These are phyloP conservation scores for Gambusia holbrooki DNA, from an alignment of 2,113 vertebrate species.

Conservation along the genomic window DNA sequence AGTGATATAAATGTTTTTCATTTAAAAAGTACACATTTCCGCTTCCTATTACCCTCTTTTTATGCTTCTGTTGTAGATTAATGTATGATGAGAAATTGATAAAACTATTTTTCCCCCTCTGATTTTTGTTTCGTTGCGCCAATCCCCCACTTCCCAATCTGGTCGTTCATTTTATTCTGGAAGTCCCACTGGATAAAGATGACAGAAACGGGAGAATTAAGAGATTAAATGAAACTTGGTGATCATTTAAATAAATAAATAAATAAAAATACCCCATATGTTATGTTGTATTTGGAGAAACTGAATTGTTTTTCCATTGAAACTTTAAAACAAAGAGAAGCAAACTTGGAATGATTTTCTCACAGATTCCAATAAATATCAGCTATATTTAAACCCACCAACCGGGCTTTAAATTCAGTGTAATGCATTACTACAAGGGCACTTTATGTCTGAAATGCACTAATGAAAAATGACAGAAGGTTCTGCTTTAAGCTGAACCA, in stretches of 20 bases:
- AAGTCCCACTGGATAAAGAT: neutral
- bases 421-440: too few relatives aligned
- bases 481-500: neutral
- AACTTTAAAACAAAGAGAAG: neutral
- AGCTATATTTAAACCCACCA: neutral
- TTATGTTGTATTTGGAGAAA: neutral
- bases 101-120: neutral
- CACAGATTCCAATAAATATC: neutral
- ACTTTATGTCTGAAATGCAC: conserved; percentile 8
- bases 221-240: neutral
- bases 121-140: neutral
- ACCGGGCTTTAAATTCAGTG: neutral
- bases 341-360: neutral
- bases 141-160: too few relatives aligned
- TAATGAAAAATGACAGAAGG: conserved; percentile 2
- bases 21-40: neutral
- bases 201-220: neutral
- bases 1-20: too few relatives aligned
- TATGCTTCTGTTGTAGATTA: neutral
- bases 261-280: too few relatives aligned
- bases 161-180: too few relatives aligned
- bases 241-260: too few relatives aligned
- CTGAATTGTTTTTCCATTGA: neutral
- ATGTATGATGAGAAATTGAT: neutral
- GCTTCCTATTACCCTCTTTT: neutral